These are phyloP conservation scores for Apeltes quadracus DNA, from an alignment of 2,113 vertebrate genomes.

Conservation along the genomic window DNA sequence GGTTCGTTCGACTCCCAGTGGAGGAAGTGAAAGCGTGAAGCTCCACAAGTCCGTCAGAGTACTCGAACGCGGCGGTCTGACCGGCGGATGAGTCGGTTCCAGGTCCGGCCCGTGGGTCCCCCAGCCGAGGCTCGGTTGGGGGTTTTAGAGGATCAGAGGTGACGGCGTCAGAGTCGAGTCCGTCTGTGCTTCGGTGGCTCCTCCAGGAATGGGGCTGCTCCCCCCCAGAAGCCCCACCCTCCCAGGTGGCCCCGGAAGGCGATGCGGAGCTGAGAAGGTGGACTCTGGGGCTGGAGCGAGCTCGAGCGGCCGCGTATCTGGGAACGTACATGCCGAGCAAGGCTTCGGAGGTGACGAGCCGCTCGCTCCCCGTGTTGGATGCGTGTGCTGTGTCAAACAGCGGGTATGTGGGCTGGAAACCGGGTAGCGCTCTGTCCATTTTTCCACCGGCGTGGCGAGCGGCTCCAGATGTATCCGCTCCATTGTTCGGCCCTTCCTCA, in stretches of 20 bases:
- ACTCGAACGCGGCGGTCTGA: conserved; percentile 1
- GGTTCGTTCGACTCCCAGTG: conserved; percentile 2
- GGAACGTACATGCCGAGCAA: neutral
- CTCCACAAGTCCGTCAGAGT: neutral
- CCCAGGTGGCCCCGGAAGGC: conserved; percentile 11
- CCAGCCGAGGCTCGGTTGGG: neutral
- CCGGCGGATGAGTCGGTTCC: conserved; percentile 2
- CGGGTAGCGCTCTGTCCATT: conserved; percentile 44
- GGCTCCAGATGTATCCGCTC: conserved; percentile 78
- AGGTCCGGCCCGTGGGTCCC: neutral
- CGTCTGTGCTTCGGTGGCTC: conserved; percentile 38
- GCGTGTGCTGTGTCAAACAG: conserved; percentile 11
- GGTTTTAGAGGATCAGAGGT: conserved; percentile 39
- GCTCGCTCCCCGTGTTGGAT: neutral
- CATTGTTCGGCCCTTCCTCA: conserved; percentile 83
- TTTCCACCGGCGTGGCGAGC: conserved; percentile 39
- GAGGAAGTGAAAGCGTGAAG: conserved; percentile 7
- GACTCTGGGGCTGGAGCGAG: neutral
- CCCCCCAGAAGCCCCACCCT: conserved; percentile 2
- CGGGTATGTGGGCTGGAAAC: conserved; percentile 38
- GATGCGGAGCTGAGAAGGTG: neutral
- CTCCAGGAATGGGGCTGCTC: conserved; percentile 32
- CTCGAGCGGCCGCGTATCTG: conserved; percentile 6
- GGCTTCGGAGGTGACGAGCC: neutral
- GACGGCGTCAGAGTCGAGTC: conserved; percentile 11